Conservation (phyloP, 2,113 vertebrate species). For the Syngnathoides biaculeatus region DNA sequence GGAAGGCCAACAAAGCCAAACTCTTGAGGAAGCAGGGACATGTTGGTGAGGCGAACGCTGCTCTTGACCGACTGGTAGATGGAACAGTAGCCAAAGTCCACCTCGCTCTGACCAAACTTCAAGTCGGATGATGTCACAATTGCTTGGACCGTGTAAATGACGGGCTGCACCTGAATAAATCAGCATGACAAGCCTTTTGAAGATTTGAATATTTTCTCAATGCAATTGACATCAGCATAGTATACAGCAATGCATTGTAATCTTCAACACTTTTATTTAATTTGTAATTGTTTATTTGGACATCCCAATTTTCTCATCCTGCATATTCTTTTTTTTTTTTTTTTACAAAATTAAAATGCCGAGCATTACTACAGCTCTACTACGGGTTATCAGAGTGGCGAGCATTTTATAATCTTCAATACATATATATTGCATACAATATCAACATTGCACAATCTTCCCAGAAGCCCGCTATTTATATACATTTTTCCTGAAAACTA, state of each 20-base stretch:
- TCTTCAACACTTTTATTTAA: too few species aligned
- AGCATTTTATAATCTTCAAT: too few species aligned
- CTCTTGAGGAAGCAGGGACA: conserved; percentile 84
- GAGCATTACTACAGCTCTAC: too few species aligned
- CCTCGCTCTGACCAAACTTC: conserved; percentile 69
- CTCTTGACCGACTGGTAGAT: conserved; percentile 77
- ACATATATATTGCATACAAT: too few species aligned
- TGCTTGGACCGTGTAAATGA: conserved; percentile 79
- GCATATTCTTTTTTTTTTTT: too few species aligned
- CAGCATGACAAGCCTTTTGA: conserved; percentile 6
- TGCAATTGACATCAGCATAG: not conserved
- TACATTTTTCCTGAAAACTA: not conserved
- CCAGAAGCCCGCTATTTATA: not conserved
- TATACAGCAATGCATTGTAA: too few species aligned
- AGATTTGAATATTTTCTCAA: not conserved
- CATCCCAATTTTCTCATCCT: too few species aligned
- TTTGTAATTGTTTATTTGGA: too few species aligned
- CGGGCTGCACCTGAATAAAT: conserved; percentile 71
- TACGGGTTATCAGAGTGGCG: too few species aligned
- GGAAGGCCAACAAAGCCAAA: conserved; percentile 86
- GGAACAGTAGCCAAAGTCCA: conserved; percentile 86
- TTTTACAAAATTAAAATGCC: too few species aligned
- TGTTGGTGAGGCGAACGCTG: conserved; percentile 75
- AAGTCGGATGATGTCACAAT: conserved; percentile 84
- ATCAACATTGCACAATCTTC: too few species aligned